A percentile compares a stretch with the other conserved stretches of the same genome.
Evolutionary conservation across 2,113 vertebrate genomes (phyloP).

Genomic region (Pseudorectes ferrugineus): DNA sequence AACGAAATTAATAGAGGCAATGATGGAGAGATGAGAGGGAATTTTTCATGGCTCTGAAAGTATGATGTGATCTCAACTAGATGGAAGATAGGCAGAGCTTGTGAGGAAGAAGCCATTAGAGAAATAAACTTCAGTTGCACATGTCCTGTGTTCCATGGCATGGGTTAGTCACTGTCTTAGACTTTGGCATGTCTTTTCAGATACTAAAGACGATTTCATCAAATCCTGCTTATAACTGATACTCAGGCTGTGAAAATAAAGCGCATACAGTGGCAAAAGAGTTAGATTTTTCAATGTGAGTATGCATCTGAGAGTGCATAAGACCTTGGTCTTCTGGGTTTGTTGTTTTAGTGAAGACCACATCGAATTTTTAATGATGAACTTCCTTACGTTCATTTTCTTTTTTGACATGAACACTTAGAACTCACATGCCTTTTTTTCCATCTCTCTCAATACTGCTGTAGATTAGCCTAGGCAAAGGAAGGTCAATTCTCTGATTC

Average conservation of each 20-base stretch:
- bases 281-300: background rate
- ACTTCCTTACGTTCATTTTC: background rate
- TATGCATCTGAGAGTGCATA: rapidly evolving
- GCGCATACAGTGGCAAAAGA: background rate
- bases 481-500: background rate
- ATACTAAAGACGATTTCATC: background rate
- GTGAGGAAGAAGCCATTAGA: background rate
- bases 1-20: background rate
- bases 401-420: background rate
- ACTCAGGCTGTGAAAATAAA: background rate
- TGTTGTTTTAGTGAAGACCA: background rate
- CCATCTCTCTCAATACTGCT: background rate
- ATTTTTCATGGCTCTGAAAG: background rate
- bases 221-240: background rate
- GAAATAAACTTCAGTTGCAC: background rate
- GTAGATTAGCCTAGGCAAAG: background rate
- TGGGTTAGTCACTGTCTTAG: background rate
- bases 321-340: rapidly evolving
- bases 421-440: background rate
- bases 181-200: background rate
- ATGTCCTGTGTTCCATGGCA: background rate
- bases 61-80: background rate
- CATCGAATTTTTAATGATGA: background rate
- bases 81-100: background rate
- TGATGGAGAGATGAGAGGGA: background rate